Evolutionary conservation across 2,113 vertebrate genomes (phyloP).

Genomic region (Natator depressus): DNA sequence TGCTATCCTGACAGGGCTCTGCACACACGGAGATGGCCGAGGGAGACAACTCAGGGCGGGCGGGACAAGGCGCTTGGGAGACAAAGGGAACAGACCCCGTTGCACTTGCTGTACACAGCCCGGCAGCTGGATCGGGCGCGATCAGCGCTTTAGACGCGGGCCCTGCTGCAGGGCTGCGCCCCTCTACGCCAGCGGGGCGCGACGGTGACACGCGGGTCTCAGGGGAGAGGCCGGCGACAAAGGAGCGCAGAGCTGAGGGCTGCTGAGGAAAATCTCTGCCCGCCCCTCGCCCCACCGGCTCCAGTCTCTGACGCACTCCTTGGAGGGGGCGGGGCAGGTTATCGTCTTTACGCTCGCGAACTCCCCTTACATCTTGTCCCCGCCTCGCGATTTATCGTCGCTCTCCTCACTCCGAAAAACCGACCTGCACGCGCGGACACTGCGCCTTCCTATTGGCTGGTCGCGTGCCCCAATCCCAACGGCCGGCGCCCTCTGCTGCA

Average conservation of each 20-base stretch:
- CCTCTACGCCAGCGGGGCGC: no score
- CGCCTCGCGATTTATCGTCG: no score
- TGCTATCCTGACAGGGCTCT: background rate
- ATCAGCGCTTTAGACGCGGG: background rate
- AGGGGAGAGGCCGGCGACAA: background rate
- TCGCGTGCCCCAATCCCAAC: no score
- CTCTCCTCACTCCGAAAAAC: background rate
- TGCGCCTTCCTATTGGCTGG: background rate
- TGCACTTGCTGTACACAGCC: no score
- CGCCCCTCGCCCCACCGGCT: no score
- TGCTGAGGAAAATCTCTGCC: background rate
- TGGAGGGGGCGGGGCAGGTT: background rate
- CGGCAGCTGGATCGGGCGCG: background rate
- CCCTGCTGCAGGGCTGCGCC: background rate
- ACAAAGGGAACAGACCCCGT: background rate
- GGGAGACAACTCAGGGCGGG: background rate
- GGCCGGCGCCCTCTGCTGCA: no score
- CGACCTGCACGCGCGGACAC: background rate
- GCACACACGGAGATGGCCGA: background rate
- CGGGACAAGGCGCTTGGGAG: background rate
- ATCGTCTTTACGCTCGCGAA: background rate
- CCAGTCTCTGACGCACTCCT: background rate
- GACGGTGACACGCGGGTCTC: no score
- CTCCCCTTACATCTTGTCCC: background rate
- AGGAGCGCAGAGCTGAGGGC: no score